Evolutionary conservation across 92 coral and sea anemone genomes (phyloP).

Genomic region (Parazoanthus darwini): DNA sequence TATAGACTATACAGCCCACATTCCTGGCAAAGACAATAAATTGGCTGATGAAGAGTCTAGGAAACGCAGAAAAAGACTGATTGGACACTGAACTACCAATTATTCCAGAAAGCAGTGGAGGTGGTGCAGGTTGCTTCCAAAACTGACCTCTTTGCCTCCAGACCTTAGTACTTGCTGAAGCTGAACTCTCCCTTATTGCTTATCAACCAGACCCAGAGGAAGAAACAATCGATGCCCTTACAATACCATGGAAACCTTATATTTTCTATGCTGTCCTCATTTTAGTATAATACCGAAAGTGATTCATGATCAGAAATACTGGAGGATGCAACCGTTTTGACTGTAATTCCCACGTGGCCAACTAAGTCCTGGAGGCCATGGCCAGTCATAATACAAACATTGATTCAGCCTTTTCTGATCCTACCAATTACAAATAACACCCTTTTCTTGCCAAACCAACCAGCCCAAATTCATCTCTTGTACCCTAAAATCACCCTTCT

Average conservation of each 20-base stretch:
- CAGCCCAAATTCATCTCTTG: slow-evolving; percentile 47
- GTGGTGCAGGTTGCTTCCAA: slow-evolving; percentile 26
- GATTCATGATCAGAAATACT: neutral
- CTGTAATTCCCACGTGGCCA: slow-evolving; percentile 54
- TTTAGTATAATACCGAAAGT: neutral
- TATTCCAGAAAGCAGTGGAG: slow-evolving; percentile 36
- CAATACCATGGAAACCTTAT: slow-evolving; percentile 36
- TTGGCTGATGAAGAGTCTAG: slow-evolving; percentile 53
- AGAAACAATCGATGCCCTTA: slow-evolving; percentile 41
- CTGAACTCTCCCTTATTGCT: slow-evolving; percentile 28
- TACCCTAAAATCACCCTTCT: slow-evolving; percentile 52
- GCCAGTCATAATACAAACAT: slow-evolving; percentile 53
- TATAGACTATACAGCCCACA: slow-evolving; percentile 41
- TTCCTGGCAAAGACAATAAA: slow-evolving; percentile 57
- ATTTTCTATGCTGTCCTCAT: neutral
- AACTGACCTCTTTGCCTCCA: slow-evolving; percentile 53
- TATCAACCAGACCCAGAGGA: slow-evolving; percentile 64
- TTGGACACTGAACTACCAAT: slow-evolving; percentile 37
- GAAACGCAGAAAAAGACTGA: slow-evolving; percentile 35
- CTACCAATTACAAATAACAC: slow-evolving; percentile 37
- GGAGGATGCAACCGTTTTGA: slow-evolving; percentile 45
- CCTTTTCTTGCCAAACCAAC: slow-evolving; percentile 58
- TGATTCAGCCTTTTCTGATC: slow-evolving; percentile 46
- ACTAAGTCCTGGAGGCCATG: slow-evolving; percentile 52
- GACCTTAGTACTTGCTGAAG: slow-evolving; percentile 36